A percentile compares a stretch with the other conserved stretches of the same genome.
phyloP scores from a whole-genome alignment of 2,113 vertebrate species.

The Xiphophorus maculatus region DNA sequence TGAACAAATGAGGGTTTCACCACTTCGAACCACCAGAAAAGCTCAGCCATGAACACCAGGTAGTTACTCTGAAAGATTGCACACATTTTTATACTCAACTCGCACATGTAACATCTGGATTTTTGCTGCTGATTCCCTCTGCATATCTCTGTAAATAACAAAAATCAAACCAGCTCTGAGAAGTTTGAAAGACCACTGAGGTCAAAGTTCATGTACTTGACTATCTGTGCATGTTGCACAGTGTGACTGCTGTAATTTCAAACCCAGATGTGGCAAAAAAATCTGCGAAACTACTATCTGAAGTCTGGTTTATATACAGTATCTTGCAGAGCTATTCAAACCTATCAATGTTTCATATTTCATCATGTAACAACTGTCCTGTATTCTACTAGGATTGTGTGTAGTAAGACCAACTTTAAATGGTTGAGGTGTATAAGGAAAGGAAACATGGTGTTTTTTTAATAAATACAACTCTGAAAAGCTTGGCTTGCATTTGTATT shows the following conservation, averaged over 20 bases:
- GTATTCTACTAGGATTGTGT: background rate
- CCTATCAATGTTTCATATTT: background rate
- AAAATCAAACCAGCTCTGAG: conserved; percentile 4
- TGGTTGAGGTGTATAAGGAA: too few relatives aligned
- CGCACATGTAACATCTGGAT: background rate
- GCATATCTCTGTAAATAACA: conserved; percentile 15
- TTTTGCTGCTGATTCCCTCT: background rate
- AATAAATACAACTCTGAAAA: too few relatives aligned
- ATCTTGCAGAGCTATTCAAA: too few relatives aligned
- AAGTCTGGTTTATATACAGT: conserved; percentile 31
- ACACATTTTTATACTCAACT: conserved; percentile 17
- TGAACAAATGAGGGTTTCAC: conserved; percentile 96
- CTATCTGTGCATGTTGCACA: conserved; percentile 14
- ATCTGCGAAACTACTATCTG: conserved; percentile 47
- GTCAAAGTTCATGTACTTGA: conserved; percentile 17
- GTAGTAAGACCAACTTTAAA: background rate
- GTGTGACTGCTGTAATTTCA: conserved; percentile 34
- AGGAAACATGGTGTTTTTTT: too few relatives aligned
- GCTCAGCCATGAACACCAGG: conserved; percentile 98
- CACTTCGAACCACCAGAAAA: conserved; percentile 99
- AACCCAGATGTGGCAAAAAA: conserved; percentile 13
- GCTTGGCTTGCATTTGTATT: too few relatives aligned
- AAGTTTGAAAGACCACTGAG: conserved; percentile 42
- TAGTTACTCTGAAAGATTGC: conserved; percentile 89
- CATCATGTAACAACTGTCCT: background rate